Evolutionary conservation across 2,888 invertebrate genomes (phyloP), one percentile per base, ranked within the genome.

Genomic region (Linnaemya vulpina): DNA sequence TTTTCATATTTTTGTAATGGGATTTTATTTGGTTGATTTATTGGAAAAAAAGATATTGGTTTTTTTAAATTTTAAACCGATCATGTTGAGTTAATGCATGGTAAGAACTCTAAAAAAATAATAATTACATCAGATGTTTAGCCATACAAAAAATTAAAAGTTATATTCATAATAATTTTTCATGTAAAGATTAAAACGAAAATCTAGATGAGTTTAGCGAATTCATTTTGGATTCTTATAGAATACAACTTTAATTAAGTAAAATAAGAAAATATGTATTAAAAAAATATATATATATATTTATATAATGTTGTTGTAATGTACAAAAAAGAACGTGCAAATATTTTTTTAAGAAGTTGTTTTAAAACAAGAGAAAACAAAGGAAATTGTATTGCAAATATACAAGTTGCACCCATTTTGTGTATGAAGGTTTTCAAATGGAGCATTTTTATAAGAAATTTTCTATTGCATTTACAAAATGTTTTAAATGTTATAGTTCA

Each of bases 21-120:
- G 15, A 68, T 74, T 83, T 46, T 30, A 60, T 73, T 79, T 49
- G 3, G 25, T 65, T 74, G 25, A 38, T 22, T 84, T 86, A 35
- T 78, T 73, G 10, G 43, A 79, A 81, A 75, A 81, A 79, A 76
- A 70, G 67, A 68, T 68, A 62, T 79, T 60, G 17, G 51, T 15
- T 70, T 73, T 51, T 71, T 71, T 65, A 65, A 22, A 51, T 60
- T 40, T 74, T 74, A 68, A 22, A 58, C 74, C 80, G 71, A 80
- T 77, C 78, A 30, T 70, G 75, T 81, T 84, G 81, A 86, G 83
- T 86, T 83, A 83, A 85, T 81, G 84, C 53, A 84, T 83, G 81
- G 81, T 84, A 86, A 84, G 81, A 83, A 71, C 74, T 82, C 65
- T 83, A 82, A 63, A 78, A 76, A 67, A 15, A 43, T n/a, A 49